A percentile compares a stretch with the other conserved stretches of the same genome.
Evolutionary conservation across 2,113 vertebrate species (phyloP).

Genomic region (Tenrec ecaudatus): DNA sequence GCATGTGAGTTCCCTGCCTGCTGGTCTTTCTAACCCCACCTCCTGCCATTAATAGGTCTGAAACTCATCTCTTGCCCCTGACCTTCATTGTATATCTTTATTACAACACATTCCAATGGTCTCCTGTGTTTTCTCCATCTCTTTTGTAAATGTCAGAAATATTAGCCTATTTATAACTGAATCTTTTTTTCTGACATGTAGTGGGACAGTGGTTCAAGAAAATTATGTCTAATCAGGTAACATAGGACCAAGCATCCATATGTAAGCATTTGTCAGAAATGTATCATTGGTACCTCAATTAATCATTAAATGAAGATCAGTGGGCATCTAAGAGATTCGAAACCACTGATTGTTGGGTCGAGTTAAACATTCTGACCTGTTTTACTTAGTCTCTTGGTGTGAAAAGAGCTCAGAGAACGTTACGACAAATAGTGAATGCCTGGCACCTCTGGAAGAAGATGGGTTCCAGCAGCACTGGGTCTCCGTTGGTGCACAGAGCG

Average conservation of each 20-base stretch:
- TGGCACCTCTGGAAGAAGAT: conserved; percentile 17
- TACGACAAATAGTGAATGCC: conserved; percentile 39
- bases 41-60: not conserved
- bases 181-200: conserved; percentile 1
- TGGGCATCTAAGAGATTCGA: not conserved
- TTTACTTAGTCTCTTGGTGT: conserved; percentile 24
- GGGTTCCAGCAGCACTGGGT: not conserved
- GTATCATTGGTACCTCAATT: not conserved
- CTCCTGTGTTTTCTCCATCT: not conserved
- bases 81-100: not conserved
- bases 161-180: conserved; percentile 1
- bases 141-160: conserved; percentile 49
- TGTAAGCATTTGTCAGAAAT: conserved; percentile 30
- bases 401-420: conserved; percentile 49
- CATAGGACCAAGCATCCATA: not conserved
- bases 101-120: not conserved
- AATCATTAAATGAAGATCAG: conserved; percentile 17
- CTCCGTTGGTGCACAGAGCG: not conserved
- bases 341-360: not conserved
- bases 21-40: not conserved
- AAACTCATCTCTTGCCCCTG: conserved; percentile 3
- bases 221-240: conserved; percentile 33
- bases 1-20: not conserved
- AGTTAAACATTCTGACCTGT: not conserved
- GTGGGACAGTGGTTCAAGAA: not conserved